phyloP scores from a whole-genome alignment of 1,140 invertebrate genomes.

The Lordiphosa stackelbergi region DNA sequence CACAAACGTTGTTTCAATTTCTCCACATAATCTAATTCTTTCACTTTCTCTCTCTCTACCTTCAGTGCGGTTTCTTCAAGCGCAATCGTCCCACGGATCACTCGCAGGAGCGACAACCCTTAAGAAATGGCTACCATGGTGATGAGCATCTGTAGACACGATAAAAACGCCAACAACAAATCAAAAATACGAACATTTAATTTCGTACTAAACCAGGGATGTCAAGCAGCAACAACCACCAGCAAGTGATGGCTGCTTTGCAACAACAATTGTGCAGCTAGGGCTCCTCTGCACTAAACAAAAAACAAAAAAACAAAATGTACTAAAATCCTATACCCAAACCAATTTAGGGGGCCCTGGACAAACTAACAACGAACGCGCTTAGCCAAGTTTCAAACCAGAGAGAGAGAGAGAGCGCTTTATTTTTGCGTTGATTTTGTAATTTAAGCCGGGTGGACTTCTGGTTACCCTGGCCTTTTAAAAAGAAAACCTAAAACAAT shows the following conservation, averaged over 20 bases:
- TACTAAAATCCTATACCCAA: not conserved
- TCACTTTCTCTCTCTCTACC: conserved; percentile 35
- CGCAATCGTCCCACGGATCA: conserved; percentile 88
- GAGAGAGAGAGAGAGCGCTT: conserved; percentile 1
- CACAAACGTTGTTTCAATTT: too few species aligned
- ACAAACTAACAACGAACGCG: conserved; percentile 20
- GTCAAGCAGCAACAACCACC: too few species aligned
- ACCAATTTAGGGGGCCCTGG: not conserved
- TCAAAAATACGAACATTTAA: conserved; percentile 54
- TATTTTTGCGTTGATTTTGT: conserved; percentile 1
- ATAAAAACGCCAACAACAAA: not conserved
- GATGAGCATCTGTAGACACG: conserved; percentile 80
- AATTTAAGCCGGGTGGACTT: too few species aligned
- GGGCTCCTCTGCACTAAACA: conserved; percentile 36
- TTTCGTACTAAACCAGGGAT: conserved; percentile 40
- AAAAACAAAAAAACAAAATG: conserved; percentile 1
- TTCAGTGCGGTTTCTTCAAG: conserved; percentile 95
- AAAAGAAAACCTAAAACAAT: conserved; percentile 19
- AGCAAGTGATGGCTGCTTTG: conserved; percentile 19
- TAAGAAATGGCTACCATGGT: conserved; percentile 84
- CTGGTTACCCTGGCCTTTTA: too few species aligned
- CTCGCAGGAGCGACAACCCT: conserved; percentile 87
- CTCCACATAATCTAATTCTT: too few species aligned
- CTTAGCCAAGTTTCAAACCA: conserved; percentile 48
- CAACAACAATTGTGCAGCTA: too few species aligned